Percentiles rank a stretch among this genome's conserved stretches.
Conservation (phyloP, 2,888 invertebrate genomes). For the Drosophila cognata region DNA sequence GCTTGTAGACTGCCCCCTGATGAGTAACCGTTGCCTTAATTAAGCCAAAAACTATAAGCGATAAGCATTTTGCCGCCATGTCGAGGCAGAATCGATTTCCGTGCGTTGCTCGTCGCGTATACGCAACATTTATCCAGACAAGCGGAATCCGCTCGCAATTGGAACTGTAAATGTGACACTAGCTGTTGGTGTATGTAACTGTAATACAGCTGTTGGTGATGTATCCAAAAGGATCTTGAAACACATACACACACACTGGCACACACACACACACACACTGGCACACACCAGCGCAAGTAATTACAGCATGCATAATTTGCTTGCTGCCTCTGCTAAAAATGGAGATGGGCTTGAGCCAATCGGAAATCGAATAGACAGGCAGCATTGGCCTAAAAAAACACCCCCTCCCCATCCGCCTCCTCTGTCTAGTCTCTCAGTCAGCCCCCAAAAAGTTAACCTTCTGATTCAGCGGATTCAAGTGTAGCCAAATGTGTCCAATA, state of each 20-base stretch:
- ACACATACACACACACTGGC: not conserved
- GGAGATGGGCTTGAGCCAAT: not conserved
- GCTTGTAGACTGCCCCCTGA: not conserved
- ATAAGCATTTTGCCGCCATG: slow-evolving; percentile 61
- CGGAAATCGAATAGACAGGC: slow-evolving; percentile 61
- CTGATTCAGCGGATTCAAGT: too few species aligned
- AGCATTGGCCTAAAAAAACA: not conserved
- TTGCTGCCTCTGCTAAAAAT: not conserved
- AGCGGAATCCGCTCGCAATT: slow-evolving; percentile 6
- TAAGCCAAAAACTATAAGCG: slow-evolving; percentile 63
- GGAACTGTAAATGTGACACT: slow-evolving; percentile 13
- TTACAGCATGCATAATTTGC: slow-evolving; percentile 26
- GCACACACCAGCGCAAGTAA: slow-evolving; percentile 24
- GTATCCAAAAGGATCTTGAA: slow-evolving; percentile 38
- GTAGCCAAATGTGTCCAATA: too few species aligned
- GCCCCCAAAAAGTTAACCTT: too few species aligned
- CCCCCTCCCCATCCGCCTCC: not conserved
- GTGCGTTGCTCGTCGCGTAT: slow-evolving; percentile 58
- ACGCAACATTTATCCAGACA: slow-evolving; percentile 49
- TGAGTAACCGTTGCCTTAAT: slow-evolving; percentile 39
- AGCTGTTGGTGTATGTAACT: slow-evolving; percentile 3
- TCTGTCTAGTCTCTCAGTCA: not conserved
- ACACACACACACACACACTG: slow-evolving; percentile 1
- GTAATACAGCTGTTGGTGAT: slow-evolving; percentile 2
- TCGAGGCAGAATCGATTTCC: slow-evolving; percentile 68